Evolutionary conservation across 2,113 vertebrate species (phyloP).

Genomic region (Synodontis membranacea): DNA sequence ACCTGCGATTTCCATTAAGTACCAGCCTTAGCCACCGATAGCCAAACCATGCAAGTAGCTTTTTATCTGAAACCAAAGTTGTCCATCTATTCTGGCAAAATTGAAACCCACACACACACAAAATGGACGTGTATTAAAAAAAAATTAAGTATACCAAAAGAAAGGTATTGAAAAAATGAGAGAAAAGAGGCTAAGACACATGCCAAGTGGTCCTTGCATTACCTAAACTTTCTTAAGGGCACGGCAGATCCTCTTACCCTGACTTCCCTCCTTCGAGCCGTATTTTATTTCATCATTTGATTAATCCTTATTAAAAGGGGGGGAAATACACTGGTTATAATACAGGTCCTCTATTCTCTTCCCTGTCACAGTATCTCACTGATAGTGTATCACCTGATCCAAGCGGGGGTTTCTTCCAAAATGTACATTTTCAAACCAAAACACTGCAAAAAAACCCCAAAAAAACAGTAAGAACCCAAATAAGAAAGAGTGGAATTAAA

Average conservation of each 20-base stretch:
- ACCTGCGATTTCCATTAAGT: slow-evolving; percentile 25
- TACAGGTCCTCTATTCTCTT: slow-evolving; percentile 26
- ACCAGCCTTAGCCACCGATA: slow-evolving; percentile 24
- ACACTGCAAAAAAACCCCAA: background rate
- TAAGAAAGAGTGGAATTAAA: background rate
- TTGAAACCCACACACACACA: background rate
- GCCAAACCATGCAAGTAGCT: slow-evolving; percentile 21
- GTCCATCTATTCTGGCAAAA: too few relatives aligned
- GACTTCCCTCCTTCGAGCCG: slow-evolving; percentile 25
- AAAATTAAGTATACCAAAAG: slow-evolving; percentile 17
- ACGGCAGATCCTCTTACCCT: slow-evolving; percentile 47
- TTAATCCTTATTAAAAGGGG: slow-evolving; percentile 54
- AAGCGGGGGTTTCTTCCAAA: background rate
- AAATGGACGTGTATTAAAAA: background rate
- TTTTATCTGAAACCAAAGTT: slow-evolving; percentile 28
- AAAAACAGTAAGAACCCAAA: background rate
- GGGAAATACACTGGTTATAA: slow-evolving; percentile 7
- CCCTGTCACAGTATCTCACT: slow-evolving; percentile 30
- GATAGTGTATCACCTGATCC: slow-evolving; percentile 21
- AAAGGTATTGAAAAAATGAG: slow-evolving; percentile 14
- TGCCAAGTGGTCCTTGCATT: slow-evolving; percentile 52
- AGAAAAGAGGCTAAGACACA: slow-evolving; percentile 32
- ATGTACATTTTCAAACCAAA: slow-evolving; percentile 4
- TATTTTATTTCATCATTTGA: slow-evolving; percentile 55
- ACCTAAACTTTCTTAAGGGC: slow-evolving; percentile 54